Evolutionary conservation across 2,888 invertebrate species (phyloP).

Genomic region (Bombylius discolor): DNA sequence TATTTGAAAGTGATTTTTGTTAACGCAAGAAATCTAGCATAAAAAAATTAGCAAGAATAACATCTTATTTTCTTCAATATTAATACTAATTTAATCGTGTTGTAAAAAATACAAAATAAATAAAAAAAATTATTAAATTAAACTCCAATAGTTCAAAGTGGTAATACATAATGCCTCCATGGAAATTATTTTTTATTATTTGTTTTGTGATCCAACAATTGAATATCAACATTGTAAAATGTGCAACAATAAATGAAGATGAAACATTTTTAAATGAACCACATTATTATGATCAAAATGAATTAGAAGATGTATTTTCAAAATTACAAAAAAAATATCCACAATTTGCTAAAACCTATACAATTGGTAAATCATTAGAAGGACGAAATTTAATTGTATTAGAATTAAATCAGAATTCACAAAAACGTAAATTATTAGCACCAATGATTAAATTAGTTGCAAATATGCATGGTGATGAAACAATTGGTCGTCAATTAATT

Average conservation of each 20-base stretch:
- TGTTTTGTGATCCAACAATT: not conserved
- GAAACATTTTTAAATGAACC: slow-evolving; percentile 42
- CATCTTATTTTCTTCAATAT: no score
- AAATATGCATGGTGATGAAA: slow-evolving; percentile 92
- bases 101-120: no score
- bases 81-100: no score
- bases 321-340: slow-evolving; percentile 52
- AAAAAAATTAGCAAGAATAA: no score
- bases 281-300: slow-evolving; percentile 56
- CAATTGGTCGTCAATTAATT: slow-evolving; percentile 70
- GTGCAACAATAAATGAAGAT: slow-evolving; percentile 12
- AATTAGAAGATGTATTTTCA: slow-evolving; percentile 49
- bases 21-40: no score
- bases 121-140: no score
- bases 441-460: slow-evolving; percentile 89
- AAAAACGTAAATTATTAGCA: slow-evolving; percentile 40
- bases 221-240: not conserved
- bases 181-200: not conserved
- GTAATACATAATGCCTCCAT: not conserved
- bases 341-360: slow-evolving; percentile 52
- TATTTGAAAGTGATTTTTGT: no score
- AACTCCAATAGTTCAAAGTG: no score
- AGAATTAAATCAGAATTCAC: slow-evolving; percentile 59
- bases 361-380: slow-evolving; percentile 72
- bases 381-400: slow-evolving; percentile 50